Evolutionary conservation across 2,888 invertebrate species (phyloP), one percentile per base, ranked within the genome.

Genomic region (Laothoe populi): DNA sequence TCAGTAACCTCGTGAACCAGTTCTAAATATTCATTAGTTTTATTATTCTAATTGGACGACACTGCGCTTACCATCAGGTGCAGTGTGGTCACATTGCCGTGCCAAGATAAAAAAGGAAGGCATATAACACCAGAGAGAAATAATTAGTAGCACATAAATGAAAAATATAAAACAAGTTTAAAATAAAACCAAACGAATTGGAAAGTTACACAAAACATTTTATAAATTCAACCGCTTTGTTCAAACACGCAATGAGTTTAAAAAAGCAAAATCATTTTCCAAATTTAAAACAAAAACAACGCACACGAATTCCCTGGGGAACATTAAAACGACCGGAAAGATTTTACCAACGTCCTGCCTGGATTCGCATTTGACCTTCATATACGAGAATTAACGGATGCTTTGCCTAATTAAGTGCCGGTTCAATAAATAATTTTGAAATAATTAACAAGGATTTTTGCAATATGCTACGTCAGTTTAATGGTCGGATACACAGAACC

Each of bases 261-360:
- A 53, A 53, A 53, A 53, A 35, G 53, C 53, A 53, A 53, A 26
- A 53, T 35, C 31, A 31, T 35, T 53, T 53, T 53, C 35, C 35
- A 31, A 53, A 53, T 53, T 53, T 53, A 11, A 53, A 53, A 35
- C 53, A 53, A 53, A 53, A 53, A 35, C 53, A 53, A 19, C 53
- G 31, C 49, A 35, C 13, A 21, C n/a, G n/a, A n/a, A 7, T 5
- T 35, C 16, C 35, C 49, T n/a, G 31, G 31, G 53, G 46, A 24
- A 46, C 53, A 19, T 53, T 53, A 11, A 53, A 19, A 53, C 11
- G 35, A 19, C 53, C 53, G 53, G 35, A 53, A 53, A 53, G 49
- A 53, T 53, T 53, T 53, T 31, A 8, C 49, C 49, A 23, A 11
- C 26, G 19, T 53, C 10, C 53, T 19, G 16, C 45, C 19, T 46